Conservation (phyloP, 2,888 invertebrate species). For the Malthinus seriepunctatus region DNA sequence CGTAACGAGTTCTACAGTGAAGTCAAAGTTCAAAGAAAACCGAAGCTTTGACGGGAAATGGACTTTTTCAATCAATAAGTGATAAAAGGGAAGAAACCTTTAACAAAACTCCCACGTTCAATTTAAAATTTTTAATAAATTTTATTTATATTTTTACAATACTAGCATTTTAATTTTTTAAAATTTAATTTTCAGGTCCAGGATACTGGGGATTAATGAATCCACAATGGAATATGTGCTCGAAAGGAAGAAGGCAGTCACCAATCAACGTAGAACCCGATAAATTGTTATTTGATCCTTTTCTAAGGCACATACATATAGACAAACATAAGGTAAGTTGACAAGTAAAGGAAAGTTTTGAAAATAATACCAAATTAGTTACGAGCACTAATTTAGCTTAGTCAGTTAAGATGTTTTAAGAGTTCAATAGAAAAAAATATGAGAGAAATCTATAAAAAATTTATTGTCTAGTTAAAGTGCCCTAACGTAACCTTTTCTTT, state of each 20-base stretch:
- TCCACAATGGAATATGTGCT: conserved; percentile 98
- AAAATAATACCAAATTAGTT: too few species aligned
- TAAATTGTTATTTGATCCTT: conserved; percentile 93
- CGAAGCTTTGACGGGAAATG: conserved; percentile 45
- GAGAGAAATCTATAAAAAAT: too few species aligned
- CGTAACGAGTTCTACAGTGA: conserved; percentile 39
- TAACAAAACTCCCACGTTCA: conserved; percentile 34
- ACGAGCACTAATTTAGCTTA: too few species aligned
- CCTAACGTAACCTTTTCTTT: too few species aligned
- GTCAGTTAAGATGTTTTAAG: too few species aligned
- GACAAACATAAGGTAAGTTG: conserved; percentile 88
- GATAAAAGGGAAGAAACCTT: conserved; percentile 35
- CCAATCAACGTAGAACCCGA: conserved; percentile 97
- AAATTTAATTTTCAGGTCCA: conserved; percentile 74
- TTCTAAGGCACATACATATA: conserved; percentile 85
- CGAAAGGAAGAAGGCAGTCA: conserved; percentile 93
- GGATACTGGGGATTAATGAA: conserved; percentile 98
- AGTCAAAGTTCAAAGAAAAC: conserved; percentile 43
- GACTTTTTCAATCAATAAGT: conserved; percentile 48
- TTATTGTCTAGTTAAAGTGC: too few species aligned
- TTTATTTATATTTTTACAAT: background rate
- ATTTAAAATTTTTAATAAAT: conserved; percentile 36
- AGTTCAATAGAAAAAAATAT: too few species aligned
- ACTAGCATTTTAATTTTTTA: conserved; percentile 8
- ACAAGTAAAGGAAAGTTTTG: too few species aligned